Evolutionary conservation across 2,797 vertebrate species (phyloP).

Genomic region (Erpetoichthys calabaricus): DNA sequence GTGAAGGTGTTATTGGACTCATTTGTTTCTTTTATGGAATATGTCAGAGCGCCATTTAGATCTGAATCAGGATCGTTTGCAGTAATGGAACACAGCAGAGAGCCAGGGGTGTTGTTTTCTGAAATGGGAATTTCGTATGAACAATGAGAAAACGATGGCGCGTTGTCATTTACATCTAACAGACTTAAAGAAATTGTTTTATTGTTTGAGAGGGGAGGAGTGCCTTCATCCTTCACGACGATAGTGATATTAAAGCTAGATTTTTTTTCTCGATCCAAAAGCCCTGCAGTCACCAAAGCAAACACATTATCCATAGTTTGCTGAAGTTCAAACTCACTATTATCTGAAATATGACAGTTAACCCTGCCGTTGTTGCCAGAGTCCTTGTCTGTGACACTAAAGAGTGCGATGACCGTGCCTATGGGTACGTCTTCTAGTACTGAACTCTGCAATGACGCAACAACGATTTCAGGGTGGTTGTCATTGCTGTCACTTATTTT

Average conservation of each 20-base stretch:
- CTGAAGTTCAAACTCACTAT: constrained; percentile 39
- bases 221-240: constrained; percentile 28
- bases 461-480: constrained; percentile 48
- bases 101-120: no score
- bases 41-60: no score
- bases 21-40: no score
- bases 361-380: constrained; percentile 29
- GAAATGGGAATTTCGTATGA: no score
- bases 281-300: constrained; percentile 13
- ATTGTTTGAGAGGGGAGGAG: constrained; percentile 19
- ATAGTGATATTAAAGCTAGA: constrained; percentile 37
- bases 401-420: constrained; percentile 30
- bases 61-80: no score
- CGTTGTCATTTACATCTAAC: no score
- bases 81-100: no score
- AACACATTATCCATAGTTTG: constrained; percentile 32
- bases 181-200: no score
- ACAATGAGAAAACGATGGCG: no score
- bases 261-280: constrained; percentile 34
- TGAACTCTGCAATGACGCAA: constrained; percentile 42
- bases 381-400: constrained; percentile 29
- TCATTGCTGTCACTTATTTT: constrained; percentile 57
- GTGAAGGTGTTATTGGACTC: no score
- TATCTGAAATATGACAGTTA: constrained; percentile 14
- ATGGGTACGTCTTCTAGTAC: constrained; percentile 40